These are phyloP conservation scores for Oncorhynchus gorbuscha DNA, from an alignment of 2,113 vertebrate species.

Conservation along the genomic window DNA sequence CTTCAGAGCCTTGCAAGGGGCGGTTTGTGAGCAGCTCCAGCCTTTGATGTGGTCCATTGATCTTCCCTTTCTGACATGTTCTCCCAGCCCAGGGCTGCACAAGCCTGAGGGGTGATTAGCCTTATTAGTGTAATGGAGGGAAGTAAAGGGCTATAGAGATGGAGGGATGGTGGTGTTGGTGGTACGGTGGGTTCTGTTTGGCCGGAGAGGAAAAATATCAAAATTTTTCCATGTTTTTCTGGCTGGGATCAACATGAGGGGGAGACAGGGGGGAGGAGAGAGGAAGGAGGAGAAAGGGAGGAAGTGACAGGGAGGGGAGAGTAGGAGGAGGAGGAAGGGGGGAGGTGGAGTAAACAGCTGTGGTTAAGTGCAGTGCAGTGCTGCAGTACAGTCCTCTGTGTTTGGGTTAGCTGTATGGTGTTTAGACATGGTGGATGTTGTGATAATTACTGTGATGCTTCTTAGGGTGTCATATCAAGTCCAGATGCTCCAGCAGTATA, in stretches of 20 bases:
- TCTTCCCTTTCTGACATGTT: constrained; percentile 66
- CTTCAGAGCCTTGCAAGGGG: constrained; percentile 57
- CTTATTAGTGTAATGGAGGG: constrained; percentile 72
- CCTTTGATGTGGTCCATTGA: constrained; percentile 75
- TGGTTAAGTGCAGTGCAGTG: constrained; percentile 53
- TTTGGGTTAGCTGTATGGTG: constrained; percentile 27
- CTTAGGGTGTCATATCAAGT: no score
- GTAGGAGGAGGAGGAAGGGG: no score
- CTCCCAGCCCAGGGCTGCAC: constrained; percentile 55
- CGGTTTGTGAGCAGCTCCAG: constrained; percentile 59
- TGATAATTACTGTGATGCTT: constrained; percentile 9
- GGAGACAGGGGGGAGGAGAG: not conserved
- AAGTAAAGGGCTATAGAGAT: constrained; percentile 59
- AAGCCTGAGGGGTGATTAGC: constrained; percentile 67
- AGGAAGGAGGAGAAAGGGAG: constrained; percentile 12
- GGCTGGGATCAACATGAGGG: constrained; percentile 29
- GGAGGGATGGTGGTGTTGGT: constrained; percentile 20
- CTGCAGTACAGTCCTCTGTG: constrained; percentile 45
- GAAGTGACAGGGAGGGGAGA: not conserved
- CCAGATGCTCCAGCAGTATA: no score
- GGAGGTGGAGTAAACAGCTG: not conserved
- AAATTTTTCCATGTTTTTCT: constrained; percentile 29
- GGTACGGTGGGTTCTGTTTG: constrained; percentile 25
- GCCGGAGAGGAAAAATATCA: constrained; percentile 43
- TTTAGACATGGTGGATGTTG: constrained; percentile 37